phyloP scores from a whole-genome alignment of 2,113 vertebrate species.

The Peromyscus leucopus region DNA sequence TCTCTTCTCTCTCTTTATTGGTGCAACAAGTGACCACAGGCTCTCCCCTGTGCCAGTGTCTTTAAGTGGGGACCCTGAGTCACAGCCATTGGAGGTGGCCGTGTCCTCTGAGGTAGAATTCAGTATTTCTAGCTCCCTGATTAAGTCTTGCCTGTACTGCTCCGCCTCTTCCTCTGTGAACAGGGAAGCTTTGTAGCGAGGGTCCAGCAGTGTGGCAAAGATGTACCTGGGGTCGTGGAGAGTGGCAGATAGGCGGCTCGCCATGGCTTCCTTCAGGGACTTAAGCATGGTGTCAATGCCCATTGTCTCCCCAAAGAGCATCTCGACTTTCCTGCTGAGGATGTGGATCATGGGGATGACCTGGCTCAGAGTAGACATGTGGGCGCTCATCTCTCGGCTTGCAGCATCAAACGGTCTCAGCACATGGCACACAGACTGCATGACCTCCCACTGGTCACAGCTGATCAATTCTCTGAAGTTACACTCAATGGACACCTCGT shows the following conservation, averaged over 20 bases:
- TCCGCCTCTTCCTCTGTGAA: slow-evolving; percentile 97
- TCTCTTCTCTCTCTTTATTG: slow-evolving; percentile 91
- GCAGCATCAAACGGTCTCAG: slow-evolving; percentile 96
- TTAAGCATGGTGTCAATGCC: slow-evolving; percentile 98
- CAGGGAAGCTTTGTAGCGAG: slow-evolving; percentile 96
- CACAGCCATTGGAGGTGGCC: slow-evolving; percentile 91
- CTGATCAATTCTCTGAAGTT: slow-evolving; percentile 97
- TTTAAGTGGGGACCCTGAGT: slow-evolving; percentile 87
- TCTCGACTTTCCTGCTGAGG: slow-evolving; percentile 95
- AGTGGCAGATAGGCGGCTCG: slow-evolving; percentile 92
- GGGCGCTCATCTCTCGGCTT: slow-evolving; percentile 95
- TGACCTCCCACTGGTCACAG: slow-evolving; percentile 98
- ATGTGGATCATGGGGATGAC: slow-evolving; percentile 99
- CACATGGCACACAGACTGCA: slow-evolving; percentile 96
- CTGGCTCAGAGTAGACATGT: slow-evolving; percentile 94
- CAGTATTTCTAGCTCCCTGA: slow-evolving; percentile 94
- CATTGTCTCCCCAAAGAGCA: slow-evolving; percentile 97
- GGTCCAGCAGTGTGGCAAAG: slow-evolving; percentile 97
- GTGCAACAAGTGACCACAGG: slow-evolving; percentile 96
- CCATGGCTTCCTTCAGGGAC: slow-evolving; percentile 96
- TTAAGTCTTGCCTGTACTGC: slow-evolving; percentile 95
- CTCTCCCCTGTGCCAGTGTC: slow-evolving; percentile 88
- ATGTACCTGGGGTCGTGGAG: slow-evolving; percentile 95
- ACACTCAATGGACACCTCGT: slow-evolving; percentile 95
- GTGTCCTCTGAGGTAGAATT: slow-evolving; percentile 93